Evolutionary conservation across 2,797 vertebrate genomes (phyloP), one percentile per base, ranked within the genome.

Genomic region (Triplophysa bombifrons): DNA sequence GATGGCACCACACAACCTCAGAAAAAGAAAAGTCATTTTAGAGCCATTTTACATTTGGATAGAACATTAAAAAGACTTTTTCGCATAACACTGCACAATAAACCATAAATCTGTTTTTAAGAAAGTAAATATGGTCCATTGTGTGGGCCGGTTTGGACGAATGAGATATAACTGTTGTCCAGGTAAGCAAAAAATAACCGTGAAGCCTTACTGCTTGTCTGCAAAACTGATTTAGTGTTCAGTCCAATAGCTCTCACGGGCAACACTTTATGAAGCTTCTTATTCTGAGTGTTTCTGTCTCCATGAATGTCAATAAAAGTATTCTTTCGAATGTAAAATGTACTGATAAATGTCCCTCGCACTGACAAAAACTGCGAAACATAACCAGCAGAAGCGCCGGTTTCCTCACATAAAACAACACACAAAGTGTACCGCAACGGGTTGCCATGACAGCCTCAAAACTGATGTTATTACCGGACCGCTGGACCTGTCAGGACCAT

Each of bases 381-480:
- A 78, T 16, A 20, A 53, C 20, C 56, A 22, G 55, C 8, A 50
- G 34, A 77, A 41, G 44, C 5, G 22, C 41, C 6, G 1, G 56
- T 19, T 34, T 50, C 14, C 55, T 48, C 12, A 50, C 2, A 70
- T 51, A 46, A 63, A 51, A 30, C 53, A 17, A 56, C 48, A 53
- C 48, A 51, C 60, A n/a, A 25, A 67, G 25, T 61, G 58, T 41
- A 56, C 46, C n/a, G 63, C 46, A 53, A 16, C 2, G 20, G 30
- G 58, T 72, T 61, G 20, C 58, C 58, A 64, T 78, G 76, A 61
- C 67, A 78, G 64, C 76, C 34, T 56, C 0, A 20, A 64, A 71
- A 71, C 44, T 64, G 14, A 70, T 70, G 67, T n/a, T 41, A 63
- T 63, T 68, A 63, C n/a, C 12, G 55, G 50, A 44, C 50, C n/a